Conservation (phyloP, 2,797 vertebrate genomes). For the Onychomys leucogaster region DNA sequence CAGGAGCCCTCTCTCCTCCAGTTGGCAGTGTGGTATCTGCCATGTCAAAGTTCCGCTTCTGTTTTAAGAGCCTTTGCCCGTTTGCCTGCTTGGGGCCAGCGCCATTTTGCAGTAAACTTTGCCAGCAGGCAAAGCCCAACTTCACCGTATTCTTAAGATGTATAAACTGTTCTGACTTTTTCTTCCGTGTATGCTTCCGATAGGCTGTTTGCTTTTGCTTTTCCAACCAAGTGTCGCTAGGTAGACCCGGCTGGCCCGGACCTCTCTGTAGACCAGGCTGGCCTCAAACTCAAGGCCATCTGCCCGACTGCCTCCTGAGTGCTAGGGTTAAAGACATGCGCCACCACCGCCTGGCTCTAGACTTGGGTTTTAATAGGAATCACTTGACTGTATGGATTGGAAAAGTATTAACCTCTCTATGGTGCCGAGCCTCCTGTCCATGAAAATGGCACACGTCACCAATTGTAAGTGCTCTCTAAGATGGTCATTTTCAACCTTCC, state of each 20-base stretch:
- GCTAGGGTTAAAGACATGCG: background rate
- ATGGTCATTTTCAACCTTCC: background rate
- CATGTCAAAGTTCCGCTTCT: background rate
- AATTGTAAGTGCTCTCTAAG: background rate
- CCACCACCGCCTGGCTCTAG: background rate
- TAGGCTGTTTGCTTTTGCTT: background rate
- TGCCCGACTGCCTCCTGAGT: background rate
- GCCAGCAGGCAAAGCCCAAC: background rate
- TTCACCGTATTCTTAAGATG: background rate
- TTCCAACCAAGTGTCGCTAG: background rate
- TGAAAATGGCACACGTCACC: background rate
- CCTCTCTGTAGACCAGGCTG: background rate
- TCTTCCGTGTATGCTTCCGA: background rate
- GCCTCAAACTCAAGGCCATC: background rate
- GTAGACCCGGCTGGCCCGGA: background rate
- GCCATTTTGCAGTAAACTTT: background rate
- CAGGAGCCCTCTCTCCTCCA: background rate
- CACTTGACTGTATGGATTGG: constrained; percentile 27
- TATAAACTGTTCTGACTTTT: background rate
- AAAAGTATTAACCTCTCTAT: background rate
- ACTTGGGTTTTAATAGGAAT: constrained; percentile 13
- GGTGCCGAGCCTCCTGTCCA: background rate
- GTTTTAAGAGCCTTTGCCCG: background rate
- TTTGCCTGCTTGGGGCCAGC: background rate
- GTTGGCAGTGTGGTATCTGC: background rate